Conservation (phyloP, 2,888 invertebrate species). For the Ellobium chinense region DNA sequence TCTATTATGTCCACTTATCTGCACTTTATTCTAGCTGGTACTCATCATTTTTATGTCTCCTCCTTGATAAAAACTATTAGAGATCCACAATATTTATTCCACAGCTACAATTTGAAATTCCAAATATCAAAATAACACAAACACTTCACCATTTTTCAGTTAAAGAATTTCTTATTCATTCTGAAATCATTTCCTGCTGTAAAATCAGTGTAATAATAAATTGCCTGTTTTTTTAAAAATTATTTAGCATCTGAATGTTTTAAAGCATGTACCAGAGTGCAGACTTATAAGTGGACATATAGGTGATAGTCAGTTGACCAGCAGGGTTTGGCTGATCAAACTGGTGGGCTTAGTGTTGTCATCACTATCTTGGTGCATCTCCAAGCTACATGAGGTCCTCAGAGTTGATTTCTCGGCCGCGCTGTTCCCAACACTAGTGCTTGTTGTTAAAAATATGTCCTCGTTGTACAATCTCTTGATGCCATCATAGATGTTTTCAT, state of each 20-base stretch:
- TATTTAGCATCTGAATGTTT: no score
- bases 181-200: no score
- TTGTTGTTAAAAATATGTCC: slow-evolving; percentile 24
- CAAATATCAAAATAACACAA: no score
- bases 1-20: neutral
- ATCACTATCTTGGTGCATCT: slow-evolving; percentile 65
- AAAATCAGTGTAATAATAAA: no score
- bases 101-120: no score
- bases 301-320: slow-evolving; percentile 30
- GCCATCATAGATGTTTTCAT: slow-evolving; percentile 74
- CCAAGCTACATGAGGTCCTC: slow-evolving; percentile 67
- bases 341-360: slow-evolving; percentile 31
- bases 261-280: no score
- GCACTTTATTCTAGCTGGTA: neutral
- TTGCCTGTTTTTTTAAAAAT: no score
- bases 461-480: slow-evolving; percentile 74
- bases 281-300: slow-evolving; percentile 2
- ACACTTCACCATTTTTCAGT: no score
- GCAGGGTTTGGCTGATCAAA: slow-evolving; percentile 10
- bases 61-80: no score
- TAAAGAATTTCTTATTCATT: no score
- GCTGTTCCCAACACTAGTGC: neutral
- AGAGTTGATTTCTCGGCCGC: slow-evolving; percentile 28
- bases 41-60: no score
- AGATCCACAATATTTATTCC: no score